Conservation (phyloP, 2,888 invertebrate species). For the Macropis europaea region DNA sequence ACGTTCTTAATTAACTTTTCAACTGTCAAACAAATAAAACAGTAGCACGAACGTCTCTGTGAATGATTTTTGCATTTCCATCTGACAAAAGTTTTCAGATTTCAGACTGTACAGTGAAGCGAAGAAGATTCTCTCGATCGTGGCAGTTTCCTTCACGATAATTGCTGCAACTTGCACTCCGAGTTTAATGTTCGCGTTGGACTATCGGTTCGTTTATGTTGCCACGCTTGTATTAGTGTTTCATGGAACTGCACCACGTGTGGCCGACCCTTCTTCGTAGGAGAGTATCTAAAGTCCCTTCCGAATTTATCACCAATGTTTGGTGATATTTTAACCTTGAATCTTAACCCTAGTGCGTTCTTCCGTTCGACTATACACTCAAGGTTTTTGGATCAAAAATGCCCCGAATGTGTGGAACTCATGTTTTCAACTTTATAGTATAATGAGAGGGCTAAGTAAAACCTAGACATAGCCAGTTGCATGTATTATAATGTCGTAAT, state of each 20-base stretch:
- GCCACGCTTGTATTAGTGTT: not conserved
- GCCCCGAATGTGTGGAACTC: no score
- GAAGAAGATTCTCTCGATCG: not conserved
- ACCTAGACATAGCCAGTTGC: no score
- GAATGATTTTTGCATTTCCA: conserved; percentile 21
- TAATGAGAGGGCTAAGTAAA: no score
- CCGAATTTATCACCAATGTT: not conserved
- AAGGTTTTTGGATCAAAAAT: no score
- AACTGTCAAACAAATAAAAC: not conserved
- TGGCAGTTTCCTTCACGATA: not conserved
- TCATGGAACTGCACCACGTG: conserved; percentile 4
- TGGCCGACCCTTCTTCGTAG: conserved; percentile 3
- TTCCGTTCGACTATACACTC: no score
- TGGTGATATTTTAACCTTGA: no score
- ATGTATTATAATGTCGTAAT: no score
- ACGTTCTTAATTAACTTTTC: not conserved
- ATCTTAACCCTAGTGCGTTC: no score
- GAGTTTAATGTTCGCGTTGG: not conserved
- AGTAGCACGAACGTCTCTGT: not conserved
- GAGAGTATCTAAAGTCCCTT: not conserved
- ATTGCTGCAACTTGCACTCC: conserved; percentile 1
- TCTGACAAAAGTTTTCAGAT: not conserved
- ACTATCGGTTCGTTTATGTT: conserved; percentile 14
- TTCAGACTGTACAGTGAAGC: not conserved
- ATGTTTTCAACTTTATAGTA: no score